A percentile compares a stretch with the other conserved stretches of the same genome.
phyloP scores from a whole-genome alignment of 2,888 invertebrate species.

The Chrysolina americana region DNA sequence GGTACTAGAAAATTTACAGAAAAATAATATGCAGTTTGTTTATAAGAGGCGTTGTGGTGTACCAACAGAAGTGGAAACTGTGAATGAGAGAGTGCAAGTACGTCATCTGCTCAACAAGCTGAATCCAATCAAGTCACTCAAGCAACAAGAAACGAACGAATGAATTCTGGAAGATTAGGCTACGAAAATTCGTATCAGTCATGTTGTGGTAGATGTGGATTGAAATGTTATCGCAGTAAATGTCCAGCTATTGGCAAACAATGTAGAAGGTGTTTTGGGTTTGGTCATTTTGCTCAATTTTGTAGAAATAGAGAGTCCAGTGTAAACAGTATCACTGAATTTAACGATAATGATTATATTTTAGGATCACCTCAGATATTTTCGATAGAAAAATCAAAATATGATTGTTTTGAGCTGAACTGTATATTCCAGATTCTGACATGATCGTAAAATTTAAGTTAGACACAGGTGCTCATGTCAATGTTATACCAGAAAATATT shows the following conservation, averaged over 20 bases:
- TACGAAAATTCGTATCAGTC: not conserved
- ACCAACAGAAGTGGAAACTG: not conserved
- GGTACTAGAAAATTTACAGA: not conserved
- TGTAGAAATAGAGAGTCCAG: not conserved
- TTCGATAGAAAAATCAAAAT: not conserved
- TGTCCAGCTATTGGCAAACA: not conserved
- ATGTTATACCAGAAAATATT: not conserved
- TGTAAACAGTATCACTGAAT: not conserved
- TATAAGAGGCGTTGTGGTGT: not conserved
- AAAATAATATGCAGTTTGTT: not conserved
- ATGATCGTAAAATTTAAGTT: not conserved
- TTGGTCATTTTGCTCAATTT: not conserved
- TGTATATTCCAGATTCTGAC: not conserved
- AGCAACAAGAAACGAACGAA: no score
- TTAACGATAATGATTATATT: not conserved
- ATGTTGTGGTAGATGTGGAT: not conserved
- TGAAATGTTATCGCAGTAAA: not conserved
- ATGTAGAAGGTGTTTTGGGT: not conserved
- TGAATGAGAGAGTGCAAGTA: not conserved
- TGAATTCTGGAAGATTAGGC: not conserved
- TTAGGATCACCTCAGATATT: not conserved
- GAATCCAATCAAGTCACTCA: not conserved
- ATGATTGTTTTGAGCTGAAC: not conserved
- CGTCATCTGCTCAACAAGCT: not conserved
- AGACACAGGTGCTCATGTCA: not conserved